These are phyloP conservation scores for Nudaria mundana DNA, from an alignment of 2,888 invertebrate species.

Conservation along the genomic window DNA sequence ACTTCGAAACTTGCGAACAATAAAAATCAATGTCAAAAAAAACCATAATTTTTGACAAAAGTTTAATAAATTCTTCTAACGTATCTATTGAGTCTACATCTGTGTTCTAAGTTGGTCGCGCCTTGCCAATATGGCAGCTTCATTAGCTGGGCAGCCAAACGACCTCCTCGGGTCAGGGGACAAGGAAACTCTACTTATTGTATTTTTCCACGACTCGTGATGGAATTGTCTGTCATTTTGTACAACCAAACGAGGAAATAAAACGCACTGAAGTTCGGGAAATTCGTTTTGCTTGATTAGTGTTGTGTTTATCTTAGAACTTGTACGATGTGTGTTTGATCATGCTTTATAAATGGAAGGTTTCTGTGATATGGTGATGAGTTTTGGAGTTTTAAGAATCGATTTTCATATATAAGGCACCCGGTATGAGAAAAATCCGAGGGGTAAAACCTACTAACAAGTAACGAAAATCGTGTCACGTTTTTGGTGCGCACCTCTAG, in stretches of 20 bases:
- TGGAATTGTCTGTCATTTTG: constrained; percentile 63
- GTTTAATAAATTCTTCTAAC: too few relatives aligned
- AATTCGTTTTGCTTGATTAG: constrained; percentile 36
- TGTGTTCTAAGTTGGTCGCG: constrained; percentile 45
- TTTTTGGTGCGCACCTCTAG: too few relatives aligned
- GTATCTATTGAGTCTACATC: constrained; percentile 28
- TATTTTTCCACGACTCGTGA: constrained; percentile 46
- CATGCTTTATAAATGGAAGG: too few relatives aligned
- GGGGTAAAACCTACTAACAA: too few relatives aligned
- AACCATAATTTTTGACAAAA: too few relatives aligned
- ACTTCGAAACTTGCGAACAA: too few relatives aligned
- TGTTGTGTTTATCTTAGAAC: constrained; percentile 16
- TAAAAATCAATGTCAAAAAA: too few relatives aligned
- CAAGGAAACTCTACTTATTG: constrained; percentile 50
- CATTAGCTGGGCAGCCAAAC: constrained; percentile 69
- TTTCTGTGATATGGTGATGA: too few relatives aligned
- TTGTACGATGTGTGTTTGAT: background rate
- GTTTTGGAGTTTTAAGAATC: too few relatives aligned
- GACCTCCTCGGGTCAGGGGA: constrained; percentile 53
- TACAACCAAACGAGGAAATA: constrained; percentile 58
- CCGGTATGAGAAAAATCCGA: too few relatives aligned
- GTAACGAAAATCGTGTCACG: too few relatives aligned
- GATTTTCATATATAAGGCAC: too few relatives aligned
- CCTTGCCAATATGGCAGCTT: constrained; percentile 71
- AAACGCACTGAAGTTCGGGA: constrained; percentile 32